These are phyloP conservation scores for Ectropis crepuscularia DNA, from an alignment of 2,888 invertebrate genomes.

Conservation along the genomic window DNA sequence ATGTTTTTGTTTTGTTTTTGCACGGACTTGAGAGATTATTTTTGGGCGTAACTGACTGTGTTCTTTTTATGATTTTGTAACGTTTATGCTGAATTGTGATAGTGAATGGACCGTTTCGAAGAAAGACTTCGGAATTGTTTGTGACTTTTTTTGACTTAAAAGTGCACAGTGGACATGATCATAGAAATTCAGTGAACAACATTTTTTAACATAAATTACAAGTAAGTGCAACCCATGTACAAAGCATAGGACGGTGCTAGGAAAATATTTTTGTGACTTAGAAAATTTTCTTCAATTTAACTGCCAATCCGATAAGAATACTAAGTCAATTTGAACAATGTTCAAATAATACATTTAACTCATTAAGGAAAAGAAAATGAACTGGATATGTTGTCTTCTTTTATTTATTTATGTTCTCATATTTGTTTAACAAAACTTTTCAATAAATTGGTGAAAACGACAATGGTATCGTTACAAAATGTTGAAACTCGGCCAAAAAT, in stretches of 20 bases:
- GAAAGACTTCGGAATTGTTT: slow-evolving; percentile 52
- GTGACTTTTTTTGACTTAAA: slow-evolving; percentile 61
- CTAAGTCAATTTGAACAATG: not conserved
- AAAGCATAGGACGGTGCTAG: slow-evolving; percentile 16
- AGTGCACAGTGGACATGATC: slow-evolving; percentile 60
- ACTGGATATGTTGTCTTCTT: slow-evolving; percentile 8
- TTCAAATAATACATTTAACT: slow-evolving; percentile 1
- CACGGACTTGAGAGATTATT: slow-evolving; percentile 65
- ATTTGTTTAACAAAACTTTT: slow-evolving; percentile 37
- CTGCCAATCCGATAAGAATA: slow-evolving; percentile 24
- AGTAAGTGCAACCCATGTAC: slow-evolving; percentile 56
- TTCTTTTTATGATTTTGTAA: slow-evolving; percentile 59
- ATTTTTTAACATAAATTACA: slow-evolving; percentile 50
- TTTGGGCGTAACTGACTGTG: slow-evolving; percentile 74
- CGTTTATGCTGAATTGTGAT: slow-evolving; percentile 60
- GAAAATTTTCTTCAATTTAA: slow-evolving; percentile 6
- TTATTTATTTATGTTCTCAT: slow-evolving; percentile 12
- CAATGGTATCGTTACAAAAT: slow-evolving; percentile 26
- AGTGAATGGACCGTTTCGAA: slow-evolving; percentile 52
- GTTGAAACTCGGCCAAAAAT: slow-evolving; percentile 31
- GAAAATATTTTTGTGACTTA: slow-evolving; percentile 6
- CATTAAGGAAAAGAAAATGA: slow-evolving; percentile 1
- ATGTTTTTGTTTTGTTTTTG: slow-evolving; percentile 76
- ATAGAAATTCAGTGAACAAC: slow-evolving; percentile 55
- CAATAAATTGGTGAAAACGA: slow-evolving; percentile 35